Percentiles rank a stretch among this genome's conserved stretches.
These are phyloP conservation scores for Erebia aethiops DNA, from an alignment of 2,888 invertebrate species.

Conservation along the genomic window DNA sequence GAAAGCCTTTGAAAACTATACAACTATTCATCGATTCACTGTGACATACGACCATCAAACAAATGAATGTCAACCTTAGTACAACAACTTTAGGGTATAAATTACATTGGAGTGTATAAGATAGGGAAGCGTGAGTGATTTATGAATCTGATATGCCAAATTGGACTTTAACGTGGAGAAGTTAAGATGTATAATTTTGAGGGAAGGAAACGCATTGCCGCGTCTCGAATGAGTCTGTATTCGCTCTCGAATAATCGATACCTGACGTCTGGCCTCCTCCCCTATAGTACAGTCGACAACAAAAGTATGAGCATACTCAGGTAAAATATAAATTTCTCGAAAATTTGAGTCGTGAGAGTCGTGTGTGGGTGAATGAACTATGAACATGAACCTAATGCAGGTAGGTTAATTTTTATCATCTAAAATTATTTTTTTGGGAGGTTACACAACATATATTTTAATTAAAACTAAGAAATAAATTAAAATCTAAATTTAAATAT, in stretches of 20 bases:
- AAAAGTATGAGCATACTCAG: constrained; percentile 25
- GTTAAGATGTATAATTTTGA: constrained; percentile 56
- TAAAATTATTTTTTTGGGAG: no score
- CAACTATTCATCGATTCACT: constrained; percentile 46
- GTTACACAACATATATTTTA: no score
- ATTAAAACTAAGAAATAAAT: no score
- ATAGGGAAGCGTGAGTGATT: constrained; percentile 65
- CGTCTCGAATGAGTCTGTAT: constrained; percentile 66
- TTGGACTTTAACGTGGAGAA: constrained; percentile 48
- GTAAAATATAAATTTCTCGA: neutral
- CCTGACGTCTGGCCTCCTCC: constrained; percentile 76
- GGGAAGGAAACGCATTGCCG: constrained; percentile 64
- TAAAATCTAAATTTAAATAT: no score
- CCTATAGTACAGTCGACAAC: constrained; percentile 39
- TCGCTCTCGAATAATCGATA: constrained; percentile 82
- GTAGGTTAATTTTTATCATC: no score
- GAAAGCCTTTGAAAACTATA: constrained; percentile 66
- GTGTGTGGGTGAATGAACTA: no score
- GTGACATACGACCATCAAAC: constrained; percentile 22
- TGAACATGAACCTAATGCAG: no score
- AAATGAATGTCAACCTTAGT: constrained; percentile 22
- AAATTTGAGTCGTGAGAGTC: no score
- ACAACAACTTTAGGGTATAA: constrained; percentile 30
- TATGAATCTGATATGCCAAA: constrained; percentile 49
- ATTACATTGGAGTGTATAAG: constrained; percentile 49